Evolutionary conservation across 2,888 invertebrate genomes (phyloP), one percentile per base, ranked within the genome.

Genomic region (Galerucella calmariensis): DNA sequence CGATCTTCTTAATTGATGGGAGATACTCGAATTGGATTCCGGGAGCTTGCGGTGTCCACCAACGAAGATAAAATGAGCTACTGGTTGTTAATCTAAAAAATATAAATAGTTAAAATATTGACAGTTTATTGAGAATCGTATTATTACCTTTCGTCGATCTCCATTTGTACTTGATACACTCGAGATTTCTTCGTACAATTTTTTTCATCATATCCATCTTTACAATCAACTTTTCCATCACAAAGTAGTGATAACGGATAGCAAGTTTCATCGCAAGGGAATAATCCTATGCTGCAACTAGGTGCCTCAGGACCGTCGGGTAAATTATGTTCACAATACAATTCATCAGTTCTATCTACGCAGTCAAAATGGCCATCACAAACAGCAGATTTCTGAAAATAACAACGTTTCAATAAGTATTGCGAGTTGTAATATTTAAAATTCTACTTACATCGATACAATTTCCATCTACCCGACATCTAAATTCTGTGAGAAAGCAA

Each of bases 201-300:
- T 2, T 84, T 83, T 85, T 96, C 96, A 83, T 96, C 96, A 62
- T 90, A 91, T 11, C 91, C 92, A 83, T 95, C 95, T 76, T 90
- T 89, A 83, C 96, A 96, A 82, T 95, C 92, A 53, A 88, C 87
- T 11, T 89, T 89, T 0, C 91, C 91, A 84, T 96, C 92, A 85
- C 95, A 96, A 48, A 90, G 88, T 67, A 89, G 87, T 0, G 88
- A 88, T 20, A 91, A 83, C 0, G 92, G 90, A 35, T 92, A 84
- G 84, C 95, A 95, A 1, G 85, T 86, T 11, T 86, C 88, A n/a
- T 92, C 92, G 80, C 92, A 92, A 0, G 88, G 86, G 84, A 92
- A 92, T 73, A 88, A 88, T 1, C 91, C 81, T 3, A 83, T 75
- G 41, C 86, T 87, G 80, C 92, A 92, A 59, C 88, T 89, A 0